Evolutionary conservation across 2,888 invertebrate genomes (phyloP).

Genomic region (Pollenia angustigena): DNA sequence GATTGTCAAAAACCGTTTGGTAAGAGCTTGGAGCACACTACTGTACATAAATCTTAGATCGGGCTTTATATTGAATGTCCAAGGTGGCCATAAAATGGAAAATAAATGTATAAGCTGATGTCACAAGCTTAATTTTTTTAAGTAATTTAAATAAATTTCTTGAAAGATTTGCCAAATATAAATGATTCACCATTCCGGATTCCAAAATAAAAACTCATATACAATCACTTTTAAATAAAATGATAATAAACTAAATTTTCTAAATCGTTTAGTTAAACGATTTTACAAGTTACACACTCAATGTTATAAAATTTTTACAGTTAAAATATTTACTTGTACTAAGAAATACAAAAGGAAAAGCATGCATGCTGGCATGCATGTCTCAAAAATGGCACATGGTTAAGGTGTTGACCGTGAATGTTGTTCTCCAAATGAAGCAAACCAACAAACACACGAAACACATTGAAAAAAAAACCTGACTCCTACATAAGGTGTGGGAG

Average conservation of each 20-base stretch:
- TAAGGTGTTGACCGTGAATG: constrained; percentile 73
- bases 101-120: no score
- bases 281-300: constrained; percentile 3
- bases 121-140: no score
- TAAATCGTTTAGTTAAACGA: constrained; percentile 27
- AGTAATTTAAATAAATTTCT: no score
- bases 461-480: constrained; percentile 29
- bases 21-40: no score
- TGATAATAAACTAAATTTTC: not conserved
- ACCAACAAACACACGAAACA: constrained; percentile 23
- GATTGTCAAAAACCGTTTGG: no score
- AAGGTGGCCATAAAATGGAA: no score
- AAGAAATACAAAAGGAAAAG: not conserved
- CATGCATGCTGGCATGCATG: constrained; percentile 47
- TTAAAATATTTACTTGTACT: constrained; percentile 17
- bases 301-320: constrained; percentile 30
- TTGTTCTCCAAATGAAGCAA: constrained; percentile 14
- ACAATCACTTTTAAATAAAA: not conserved
- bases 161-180: no score
- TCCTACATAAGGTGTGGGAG: constrained; percentile 58
- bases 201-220: not conserved
- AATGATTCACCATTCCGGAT: no score
- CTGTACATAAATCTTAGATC: no score
- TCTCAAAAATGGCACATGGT: constrained; percentile 52
- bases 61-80: no score